Percentiles rank a stretch among this genome's conserved stretches.
Conservation (phyloP, 1,140 invertebrate genomes). For the Leptinotarsa defecta region DNA sequence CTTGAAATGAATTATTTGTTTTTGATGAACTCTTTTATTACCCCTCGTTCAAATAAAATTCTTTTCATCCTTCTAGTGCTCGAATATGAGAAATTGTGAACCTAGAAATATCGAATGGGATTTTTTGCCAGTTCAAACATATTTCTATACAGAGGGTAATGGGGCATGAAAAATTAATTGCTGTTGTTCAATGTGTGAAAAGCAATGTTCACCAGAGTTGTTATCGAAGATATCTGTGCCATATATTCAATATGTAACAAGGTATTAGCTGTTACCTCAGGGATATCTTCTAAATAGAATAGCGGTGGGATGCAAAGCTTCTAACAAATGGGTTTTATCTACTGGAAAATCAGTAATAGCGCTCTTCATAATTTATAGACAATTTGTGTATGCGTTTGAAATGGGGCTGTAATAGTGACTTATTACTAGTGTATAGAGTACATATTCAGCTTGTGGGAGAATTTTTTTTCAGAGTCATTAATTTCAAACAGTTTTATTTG, state of each 20-base stretch:
- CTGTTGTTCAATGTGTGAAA: neutral
- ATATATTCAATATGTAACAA: constrained; percentile 2
- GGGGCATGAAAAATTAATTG: neutral
- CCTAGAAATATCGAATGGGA: neutral
- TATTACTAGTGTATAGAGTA: too few species aligned
- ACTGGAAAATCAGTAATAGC: neutral
- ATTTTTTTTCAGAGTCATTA: too few species aligned
- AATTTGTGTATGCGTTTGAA: too few species aligned
- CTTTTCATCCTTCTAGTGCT: neutral
- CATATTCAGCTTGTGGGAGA: too few species aligned
- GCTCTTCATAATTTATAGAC: neutral
- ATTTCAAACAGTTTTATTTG: too few species aligned
- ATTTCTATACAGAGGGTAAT: neutral
- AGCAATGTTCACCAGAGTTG: neutral
- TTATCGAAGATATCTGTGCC: neutral
- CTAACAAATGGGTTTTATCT: neutral
- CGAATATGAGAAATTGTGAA: neutral
- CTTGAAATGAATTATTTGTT: too few species aligned
- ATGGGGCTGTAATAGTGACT: too few species aligned
- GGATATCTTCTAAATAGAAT: neutral
- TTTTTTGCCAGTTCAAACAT: neutral
- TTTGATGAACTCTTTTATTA: neutral
- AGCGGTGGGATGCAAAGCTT: neutral
- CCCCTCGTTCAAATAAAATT: neutral
- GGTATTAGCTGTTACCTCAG: neutral